Conservation (phyloP, 2,888 invertebrate species). For the Conus canariensis region DNA sequence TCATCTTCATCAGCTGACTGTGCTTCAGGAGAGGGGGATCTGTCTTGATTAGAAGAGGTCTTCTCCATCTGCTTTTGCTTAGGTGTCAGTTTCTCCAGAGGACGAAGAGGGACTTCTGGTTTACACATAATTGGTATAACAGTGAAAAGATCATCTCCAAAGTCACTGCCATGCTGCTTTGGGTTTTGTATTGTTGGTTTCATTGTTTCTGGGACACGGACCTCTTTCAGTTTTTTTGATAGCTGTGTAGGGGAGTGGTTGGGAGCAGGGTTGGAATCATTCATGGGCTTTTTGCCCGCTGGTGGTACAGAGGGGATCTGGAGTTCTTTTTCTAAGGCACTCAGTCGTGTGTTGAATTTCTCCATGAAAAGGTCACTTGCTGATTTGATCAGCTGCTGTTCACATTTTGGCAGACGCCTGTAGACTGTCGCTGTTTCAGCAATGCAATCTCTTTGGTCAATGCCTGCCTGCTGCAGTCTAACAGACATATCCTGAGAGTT, state of each 20-base stretch:
- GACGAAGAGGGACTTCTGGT: slow-evolving; percentile 38
- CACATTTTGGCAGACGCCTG: not conserved
- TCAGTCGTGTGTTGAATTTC: slow-evolving; percentile 55
- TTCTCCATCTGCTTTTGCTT: slow-evolving; percentile 41
- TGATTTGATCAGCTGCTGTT: slow-evolving; percentile 57
- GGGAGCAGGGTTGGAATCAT: not conserved
- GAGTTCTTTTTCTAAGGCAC: slow-evolving; percentile 42
- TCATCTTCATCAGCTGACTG: slow-evolving; percentile 9
- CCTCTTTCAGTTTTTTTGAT: slow-evolving; percentile 30
- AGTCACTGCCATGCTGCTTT: slow-evolving; percentile 27
- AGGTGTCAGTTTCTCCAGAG: slow-evolving; percentile 49
- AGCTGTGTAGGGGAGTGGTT: slow-evolving; percentile 28
- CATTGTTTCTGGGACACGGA: slow-evolving; percentile 3
- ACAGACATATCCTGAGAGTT: not conserved
- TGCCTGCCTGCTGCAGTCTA: not conserved
- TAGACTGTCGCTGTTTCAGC: not conserved
- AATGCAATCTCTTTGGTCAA: not conserved
- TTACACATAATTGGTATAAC: slow-evolving; percentile 40
- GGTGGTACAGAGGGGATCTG: not conserved
- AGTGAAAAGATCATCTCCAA: slow-evolving; percentile 43
- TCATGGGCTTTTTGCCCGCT: not conserved
- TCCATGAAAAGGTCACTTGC: slow-evolving; percentile 69
- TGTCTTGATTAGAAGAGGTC: not conserved
- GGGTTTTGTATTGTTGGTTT: slow-evolving; percentile 25
- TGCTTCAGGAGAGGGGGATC: slow-evolving; percentile 2